Conservation (phyloP, 2,888 invertebrate genomes). For the Tinea pellionella region DNA sequence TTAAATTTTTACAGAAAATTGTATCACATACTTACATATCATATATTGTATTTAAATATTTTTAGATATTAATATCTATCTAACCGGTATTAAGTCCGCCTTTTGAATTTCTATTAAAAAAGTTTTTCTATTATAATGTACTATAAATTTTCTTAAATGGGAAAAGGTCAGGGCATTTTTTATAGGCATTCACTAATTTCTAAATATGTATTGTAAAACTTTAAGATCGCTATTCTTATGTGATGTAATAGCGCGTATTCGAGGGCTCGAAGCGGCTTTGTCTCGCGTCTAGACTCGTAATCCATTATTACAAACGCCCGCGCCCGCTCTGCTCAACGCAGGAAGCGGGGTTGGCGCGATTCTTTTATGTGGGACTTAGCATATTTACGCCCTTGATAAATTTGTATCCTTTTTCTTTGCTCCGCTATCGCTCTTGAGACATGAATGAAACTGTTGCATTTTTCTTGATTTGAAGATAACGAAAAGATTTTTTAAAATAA, state of each 20-base stretch:
- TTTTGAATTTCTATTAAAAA: no score
- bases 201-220: neutral
- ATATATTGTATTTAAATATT: no score
- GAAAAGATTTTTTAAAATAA: neutral
- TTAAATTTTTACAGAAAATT: no score
- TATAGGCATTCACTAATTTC: no score
- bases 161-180: no score
- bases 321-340: conserved; percentile 32
- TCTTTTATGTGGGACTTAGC: conserved; percentile 51
- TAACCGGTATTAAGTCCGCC: no score
- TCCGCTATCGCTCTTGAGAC: conserved; percentile 38
- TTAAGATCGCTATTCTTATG: conserved; percentile 1
- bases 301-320: conserved; percentile 57
- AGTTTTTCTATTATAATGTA: no score
- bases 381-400: conserved; percentile 59
- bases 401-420: conserved; percentile 46
- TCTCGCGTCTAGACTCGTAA: conserved; percentile 62
- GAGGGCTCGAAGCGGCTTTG: conserved; percentile 54
- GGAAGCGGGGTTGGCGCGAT: conserved; percentile 36
- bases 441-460: conserved; percentile 52
- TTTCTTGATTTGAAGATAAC: conserved; percentile 40
- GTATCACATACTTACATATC: no score
- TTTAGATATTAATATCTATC: no score
- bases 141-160: no score
- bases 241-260: neutral